A percentile compares a stretch with the other conserved stretches of the same genome.
These are phyloP conservation scores for Ridgeia piscesae DNA, from an alignment of 1,140 invertebrate species.

Conservation along the genomic window DNA sequence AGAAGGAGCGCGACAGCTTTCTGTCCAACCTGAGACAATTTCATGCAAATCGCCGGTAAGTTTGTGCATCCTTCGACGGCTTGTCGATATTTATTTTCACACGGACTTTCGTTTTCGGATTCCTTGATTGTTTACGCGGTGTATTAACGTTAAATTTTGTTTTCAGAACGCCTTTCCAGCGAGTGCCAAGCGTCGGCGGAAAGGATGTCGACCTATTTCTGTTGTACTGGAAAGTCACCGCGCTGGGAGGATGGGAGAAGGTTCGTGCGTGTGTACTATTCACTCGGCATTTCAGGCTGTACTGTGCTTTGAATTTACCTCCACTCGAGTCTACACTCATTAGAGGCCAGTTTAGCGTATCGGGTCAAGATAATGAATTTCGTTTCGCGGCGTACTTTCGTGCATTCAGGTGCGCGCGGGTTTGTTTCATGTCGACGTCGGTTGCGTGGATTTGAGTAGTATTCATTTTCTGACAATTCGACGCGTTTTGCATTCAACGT, in stretches of 20 bases:
- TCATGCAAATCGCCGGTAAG: conserved; percentile 81
- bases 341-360: conserved; percentile 4
- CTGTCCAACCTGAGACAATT: conserved; percentile 79
- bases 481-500: neutral
- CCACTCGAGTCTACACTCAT: conserved; percentile 20
- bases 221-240: conserved; percentile 86
- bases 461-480: neutral
- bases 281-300: conserved; percentile 21
- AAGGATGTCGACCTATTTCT: conserved; percentile 87
- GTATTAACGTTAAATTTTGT: conserved; percentile 23
- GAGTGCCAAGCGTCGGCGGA: conserved; percentile 79
- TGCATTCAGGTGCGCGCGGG: neutral
- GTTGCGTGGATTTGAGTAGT: neutral
- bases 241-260: conserved; percentile 88
- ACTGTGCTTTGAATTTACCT: conserved; percentile 45
- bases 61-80: conserved; percentile 32
- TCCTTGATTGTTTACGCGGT: conserved; percentile 1
- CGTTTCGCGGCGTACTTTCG: neutral
- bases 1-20: conserved; percentile 73
- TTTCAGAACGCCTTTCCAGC: conserved; percentile 74
- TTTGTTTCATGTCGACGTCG: neutral
- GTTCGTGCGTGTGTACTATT: conserved; percentile 58
- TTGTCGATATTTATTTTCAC: conserved; percentile 1
- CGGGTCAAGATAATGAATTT: conserved; percentile 5
- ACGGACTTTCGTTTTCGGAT: conserved; percentile 8